Percentiles rank a stretch among this genome's conserved stretches.
Evolutionary conservation across 2,888 invertebrate species (phyloP).

Genomic region (Euphydryas editha): DNA sequence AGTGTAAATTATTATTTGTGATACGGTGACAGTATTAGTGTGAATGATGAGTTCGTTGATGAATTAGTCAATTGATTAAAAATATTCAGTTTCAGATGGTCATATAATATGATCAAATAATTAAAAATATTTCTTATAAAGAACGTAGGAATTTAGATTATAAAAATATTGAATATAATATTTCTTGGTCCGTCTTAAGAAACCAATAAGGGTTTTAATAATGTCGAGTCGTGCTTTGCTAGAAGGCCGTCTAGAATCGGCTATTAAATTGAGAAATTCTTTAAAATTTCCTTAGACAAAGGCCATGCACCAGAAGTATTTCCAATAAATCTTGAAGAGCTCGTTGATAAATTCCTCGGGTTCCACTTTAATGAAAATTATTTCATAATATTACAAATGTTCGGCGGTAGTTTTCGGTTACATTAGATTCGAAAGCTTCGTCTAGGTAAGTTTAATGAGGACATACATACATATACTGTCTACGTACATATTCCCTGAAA

Average conservation of each 20-base stretch:
- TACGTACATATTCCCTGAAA: no score
- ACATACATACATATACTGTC: no score
- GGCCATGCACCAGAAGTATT: constrained; percentile 28
- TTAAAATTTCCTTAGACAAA: constrained; percentile 30
- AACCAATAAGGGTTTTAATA: constrained; percentile 8
- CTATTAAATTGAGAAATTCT: constrained; percentile 10
- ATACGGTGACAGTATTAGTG: no score
- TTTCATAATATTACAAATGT: constrained; percentile 24
- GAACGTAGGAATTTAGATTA: not conserved
- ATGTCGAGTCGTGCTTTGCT: constrained; percentile 4
- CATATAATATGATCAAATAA: no score
- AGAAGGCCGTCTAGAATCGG: constrained; percentile 4
- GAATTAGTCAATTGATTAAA: no score
- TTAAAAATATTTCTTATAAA: not conserved
- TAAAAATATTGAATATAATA: not conserved
- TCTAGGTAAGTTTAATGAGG: no score
- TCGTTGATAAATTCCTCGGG: constrained; percentile 32
- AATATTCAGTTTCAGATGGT: no score
- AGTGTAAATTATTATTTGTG: no score
- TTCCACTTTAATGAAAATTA: constrained; percentile 34
- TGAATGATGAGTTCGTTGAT: no score
- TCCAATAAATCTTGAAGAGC: constrained; percentile 37
- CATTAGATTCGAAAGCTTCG: not conserved
- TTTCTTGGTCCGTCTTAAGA: constrained; percentile 1
- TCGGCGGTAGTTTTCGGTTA: not conserved